phyloP scores from a whole-genome alignment of 2,797 vertebrate species.

The Chrysocyon brachyurus region DNA sequence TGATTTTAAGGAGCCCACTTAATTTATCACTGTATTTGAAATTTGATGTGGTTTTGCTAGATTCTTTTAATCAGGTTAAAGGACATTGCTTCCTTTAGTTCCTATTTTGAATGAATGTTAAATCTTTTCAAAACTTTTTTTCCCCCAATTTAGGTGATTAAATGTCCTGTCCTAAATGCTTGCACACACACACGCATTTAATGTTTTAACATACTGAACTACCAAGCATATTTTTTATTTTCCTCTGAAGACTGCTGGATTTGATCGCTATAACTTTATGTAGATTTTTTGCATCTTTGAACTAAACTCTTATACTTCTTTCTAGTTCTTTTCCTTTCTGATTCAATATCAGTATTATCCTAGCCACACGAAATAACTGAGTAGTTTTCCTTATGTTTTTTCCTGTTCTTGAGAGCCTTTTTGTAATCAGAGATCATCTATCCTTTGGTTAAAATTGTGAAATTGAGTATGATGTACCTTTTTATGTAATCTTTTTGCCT shows the following conservation, averaged over 20 bases:
- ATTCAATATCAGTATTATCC: background rate
- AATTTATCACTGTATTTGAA: background rate
- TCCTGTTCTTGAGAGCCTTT: background rate
- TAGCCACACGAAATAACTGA: background rate
- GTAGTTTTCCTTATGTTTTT: constrained; percentile 25
- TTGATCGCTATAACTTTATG: constrained; percentile 39
- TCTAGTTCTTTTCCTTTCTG: constrained; percentile 4
- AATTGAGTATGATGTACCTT: background rate
- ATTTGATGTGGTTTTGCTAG: background rate
- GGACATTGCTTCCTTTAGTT: background rate
- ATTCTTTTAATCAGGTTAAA: background rate
- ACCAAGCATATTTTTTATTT: background rate
- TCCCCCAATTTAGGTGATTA: background rate
- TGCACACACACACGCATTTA: background rate
- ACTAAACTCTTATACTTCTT: background rate
- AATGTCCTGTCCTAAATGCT: background rate
- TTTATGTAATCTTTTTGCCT: background rate
- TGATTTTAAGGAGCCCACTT: constrained; percentile 28
- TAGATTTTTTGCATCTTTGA: background rate
- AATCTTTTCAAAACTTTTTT: background rate
- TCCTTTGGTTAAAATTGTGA: constrained; percentile 46
- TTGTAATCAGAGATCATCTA: background rate
- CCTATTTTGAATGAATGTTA: constrained; percentile 41
- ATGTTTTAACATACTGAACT: constrained; percentile 21
- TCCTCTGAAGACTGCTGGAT: constrained; percentile 24